Evolutionary conservation across 2,888 invertebrate species (phyloP).

Genomic region (Drosophila monieri): DNA sequence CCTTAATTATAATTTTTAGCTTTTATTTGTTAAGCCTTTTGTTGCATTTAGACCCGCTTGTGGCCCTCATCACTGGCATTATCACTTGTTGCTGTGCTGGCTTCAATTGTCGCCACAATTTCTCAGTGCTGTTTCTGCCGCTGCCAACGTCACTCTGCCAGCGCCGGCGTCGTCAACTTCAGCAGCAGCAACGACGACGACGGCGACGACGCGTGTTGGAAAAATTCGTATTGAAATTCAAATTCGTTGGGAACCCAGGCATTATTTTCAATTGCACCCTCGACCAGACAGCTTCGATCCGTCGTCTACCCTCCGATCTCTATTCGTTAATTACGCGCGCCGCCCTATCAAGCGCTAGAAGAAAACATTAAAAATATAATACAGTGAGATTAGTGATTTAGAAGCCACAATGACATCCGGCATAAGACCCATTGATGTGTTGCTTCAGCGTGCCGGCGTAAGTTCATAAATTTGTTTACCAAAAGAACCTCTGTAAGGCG

Average conservation of each 20-base stretch:
- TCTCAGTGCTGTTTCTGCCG: conserved; percentile 12
- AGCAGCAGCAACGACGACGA: conserved; percentile 8
- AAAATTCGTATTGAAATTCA: conserved; percentile 73
- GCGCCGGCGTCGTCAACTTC: too few relatives aligned
- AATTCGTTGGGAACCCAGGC: conserved; percentile 69
- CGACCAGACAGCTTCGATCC: conserved; percentile 62
- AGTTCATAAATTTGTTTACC: conserved; percentile 42
- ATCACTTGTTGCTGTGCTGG: conserved; percentile 69
- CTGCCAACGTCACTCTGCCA: conserved; percentile 5
- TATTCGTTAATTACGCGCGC: conserved; percentile 28
- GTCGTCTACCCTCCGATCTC: conserved; percentile 24
- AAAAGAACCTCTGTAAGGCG: conserved; percentile 35
- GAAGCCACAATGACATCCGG: conserved; percentile 71
- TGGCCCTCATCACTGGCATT: conserved; percentile 33
- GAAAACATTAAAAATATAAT: conserved; percentile 7
- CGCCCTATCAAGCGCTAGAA: conserved; percentile 11
- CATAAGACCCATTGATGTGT: conserved; percentile 82
- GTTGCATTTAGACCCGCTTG: conserved; percentile 3
- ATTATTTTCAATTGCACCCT: conserved; percentile 75
- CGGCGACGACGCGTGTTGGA: conserved; percentile 47
- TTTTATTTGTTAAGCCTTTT: neutral
- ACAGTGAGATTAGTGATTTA: conserved; percentile 23
- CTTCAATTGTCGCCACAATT: conserved; percentile 25
- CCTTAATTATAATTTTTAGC: too few relatives aligned
- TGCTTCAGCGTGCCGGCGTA: conserved; percentile 82